Evolutionary conservation across 2,113 vertebrate genomes (phyloP).

Genomic region (Corvus hawaiiensis): DNA sequence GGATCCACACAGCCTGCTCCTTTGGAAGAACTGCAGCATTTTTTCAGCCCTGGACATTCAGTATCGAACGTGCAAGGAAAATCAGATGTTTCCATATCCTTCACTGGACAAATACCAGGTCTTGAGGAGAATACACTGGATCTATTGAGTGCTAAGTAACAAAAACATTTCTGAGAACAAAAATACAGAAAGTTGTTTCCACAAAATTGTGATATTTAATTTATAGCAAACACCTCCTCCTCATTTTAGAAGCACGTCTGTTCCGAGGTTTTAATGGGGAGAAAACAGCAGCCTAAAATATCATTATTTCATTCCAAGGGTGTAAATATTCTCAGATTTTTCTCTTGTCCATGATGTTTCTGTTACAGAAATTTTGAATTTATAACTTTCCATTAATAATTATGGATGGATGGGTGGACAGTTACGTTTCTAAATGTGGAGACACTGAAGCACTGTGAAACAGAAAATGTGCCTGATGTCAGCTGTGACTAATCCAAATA

Average conservation of each 20-base stretch:
- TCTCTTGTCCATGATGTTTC: not conserved
- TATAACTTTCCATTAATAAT: not conserved
- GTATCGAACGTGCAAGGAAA: constrained; percentile 73
- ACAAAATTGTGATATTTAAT: not conserved
- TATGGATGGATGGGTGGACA: not conserved
- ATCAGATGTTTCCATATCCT: not conserved
- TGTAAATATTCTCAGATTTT: not conserved
- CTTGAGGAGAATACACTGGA: constrained; percentile 75
- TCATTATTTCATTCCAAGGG: not conserved
- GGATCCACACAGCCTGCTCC: constrained; percentile 55
- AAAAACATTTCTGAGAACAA: not conserved
- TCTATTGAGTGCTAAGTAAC: constrained; percentile 71
- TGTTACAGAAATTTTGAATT: not conserved
- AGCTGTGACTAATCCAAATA: not conserved
- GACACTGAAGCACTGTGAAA: not conserved
- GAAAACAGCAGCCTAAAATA: not conserved
- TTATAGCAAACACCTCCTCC: constrained; percentile 8
- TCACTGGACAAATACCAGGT: constrained; percentile 80
- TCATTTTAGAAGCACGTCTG: not conserved
- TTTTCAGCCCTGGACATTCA: constrained; percentile 86
- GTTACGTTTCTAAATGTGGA: not conserved
- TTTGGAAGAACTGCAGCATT: constrained; percentile 79
- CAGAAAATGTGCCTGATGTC: not conserved
- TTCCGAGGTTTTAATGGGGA: not conserved
- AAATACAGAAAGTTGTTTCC: not conserved